Percentiles rank a stretch among this genome's conserved stretches.
Evolutionary conservation across 2,113 vertebrate genomes (phyloP).

Genomic region (Puntigrus tetrazona): DNA sequence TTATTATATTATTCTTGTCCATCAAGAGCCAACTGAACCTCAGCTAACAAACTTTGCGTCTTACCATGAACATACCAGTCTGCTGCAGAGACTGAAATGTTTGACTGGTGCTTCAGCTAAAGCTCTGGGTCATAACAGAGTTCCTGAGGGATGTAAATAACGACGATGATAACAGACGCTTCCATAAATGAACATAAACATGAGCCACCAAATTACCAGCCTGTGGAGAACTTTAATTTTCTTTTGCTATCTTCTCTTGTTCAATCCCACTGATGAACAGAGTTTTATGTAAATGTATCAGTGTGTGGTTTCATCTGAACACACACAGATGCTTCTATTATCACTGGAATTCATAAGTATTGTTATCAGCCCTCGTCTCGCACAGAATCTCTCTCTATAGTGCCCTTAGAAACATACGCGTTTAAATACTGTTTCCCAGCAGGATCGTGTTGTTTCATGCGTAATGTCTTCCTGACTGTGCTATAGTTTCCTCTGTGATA

Average conservation of each 20-base stretch:
- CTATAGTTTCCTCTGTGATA: not conserved
- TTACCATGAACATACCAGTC: not conserved
- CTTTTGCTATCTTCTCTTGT: conserved; percentile 1
- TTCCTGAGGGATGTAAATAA: conserved; percentile 29
- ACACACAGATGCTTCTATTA: conserved; percentile 42
- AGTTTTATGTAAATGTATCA: conserved; percentile 37
- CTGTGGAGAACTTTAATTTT: conserved; percentile 21
- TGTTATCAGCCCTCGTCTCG: not conserved
- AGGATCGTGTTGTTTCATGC: conserved; percentile 34
- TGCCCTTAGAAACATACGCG: not conserved
- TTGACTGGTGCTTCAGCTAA: not conserved
- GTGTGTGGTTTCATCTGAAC: conserved; percentile 26
- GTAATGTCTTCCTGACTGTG: not conserved
- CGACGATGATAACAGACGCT: conserved; percentile 13
- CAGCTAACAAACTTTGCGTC: not conserved
- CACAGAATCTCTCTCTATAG: not conserved
- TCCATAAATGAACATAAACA: conserved; percentile 23
- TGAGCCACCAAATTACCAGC: conserved; percentile 15
- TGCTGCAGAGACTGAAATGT: not conserved
- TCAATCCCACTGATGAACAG: conserved; percentile 22
- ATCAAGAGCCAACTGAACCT: not conserved
- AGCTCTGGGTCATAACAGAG: conserved; percentile 1
- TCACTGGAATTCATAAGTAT: conserved; percentile 23
- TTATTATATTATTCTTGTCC: not conserved
- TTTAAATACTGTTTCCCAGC: conserved; percentile 33